Evolutionary conservation across 2,113 vertebrate genomes (phyloP).

Genomic region (Corythornis cristatus): DNA sequence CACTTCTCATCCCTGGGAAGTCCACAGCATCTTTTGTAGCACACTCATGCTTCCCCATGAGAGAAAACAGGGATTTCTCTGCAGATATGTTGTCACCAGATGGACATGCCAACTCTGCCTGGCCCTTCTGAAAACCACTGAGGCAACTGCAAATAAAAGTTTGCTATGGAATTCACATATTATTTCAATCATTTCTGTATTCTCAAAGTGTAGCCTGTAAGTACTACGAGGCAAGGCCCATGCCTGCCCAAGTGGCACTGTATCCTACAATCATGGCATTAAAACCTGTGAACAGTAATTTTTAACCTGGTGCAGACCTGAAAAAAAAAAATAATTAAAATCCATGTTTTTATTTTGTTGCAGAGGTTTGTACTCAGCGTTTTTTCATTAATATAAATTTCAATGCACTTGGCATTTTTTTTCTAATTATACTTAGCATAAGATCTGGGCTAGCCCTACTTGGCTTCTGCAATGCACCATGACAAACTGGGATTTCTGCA

Average conservation of each 20-base stretch:
- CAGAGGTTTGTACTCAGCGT: neutral
- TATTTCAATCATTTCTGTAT: neutral
- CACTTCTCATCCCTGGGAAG: neutral
- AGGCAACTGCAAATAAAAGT: neutral
- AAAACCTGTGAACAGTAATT: neutral
- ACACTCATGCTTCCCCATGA: neutral
- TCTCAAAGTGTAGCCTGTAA: neutral
- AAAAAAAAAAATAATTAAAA: neutral
- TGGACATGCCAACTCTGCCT: rapidly evolving
- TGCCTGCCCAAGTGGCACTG: neutral
- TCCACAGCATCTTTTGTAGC: neutral
- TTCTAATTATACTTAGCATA: neutral
- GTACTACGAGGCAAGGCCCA: neutral
- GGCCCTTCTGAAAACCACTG: neutral
- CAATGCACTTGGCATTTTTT: neutral
- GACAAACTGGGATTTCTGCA: neutral
- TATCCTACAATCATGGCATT: neutral
- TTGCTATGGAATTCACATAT: neutral
- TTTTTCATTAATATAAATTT: neutral
- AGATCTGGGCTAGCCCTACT: neutral
- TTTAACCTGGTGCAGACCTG: neutral
- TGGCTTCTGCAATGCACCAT: neutral
- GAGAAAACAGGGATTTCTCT: neutral
- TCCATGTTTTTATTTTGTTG: neutral
- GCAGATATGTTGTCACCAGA: neutral